Evolutionary conservation across 2,113 vertebrate genomes (phyloP), one percentile per base, ranked within the genome.

Genomic region (Psilopsiagon aymara): DNA sequence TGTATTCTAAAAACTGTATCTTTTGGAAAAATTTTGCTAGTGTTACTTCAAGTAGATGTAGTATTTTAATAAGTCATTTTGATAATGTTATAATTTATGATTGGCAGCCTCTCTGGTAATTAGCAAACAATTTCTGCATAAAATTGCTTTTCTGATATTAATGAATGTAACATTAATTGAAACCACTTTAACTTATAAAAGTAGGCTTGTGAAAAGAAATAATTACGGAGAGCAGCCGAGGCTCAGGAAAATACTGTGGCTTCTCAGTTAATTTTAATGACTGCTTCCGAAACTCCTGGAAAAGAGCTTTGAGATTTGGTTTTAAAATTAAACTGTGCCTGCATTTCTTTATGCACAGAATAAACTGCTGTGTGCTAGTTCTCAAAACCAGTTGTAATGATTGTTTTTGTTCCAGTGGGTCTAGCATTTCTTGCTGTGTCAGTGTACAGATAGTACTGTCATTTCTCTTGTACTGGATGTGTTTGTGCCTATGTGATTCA

Each of bases 261-360:
- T 94, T 96, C 59, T 90, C 75, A 94, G 57, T 86, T 87, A 74
- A 91, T 79, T 94, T 74, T 74, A 94, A 84, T 90, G 29, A 88
- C 27, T 92, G 59, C 21, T 95, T 78, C 51, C 86, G 20, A 87
- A 93, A 62, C 49, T 92, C 29, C 17, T 95, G 60, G 74, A 83
- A 78, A 75, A 62, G 44, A 91, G 27, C 49, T 78, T 74, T 59
- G 63, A 69, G 21, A 75, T 52, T 53, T 55, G 17, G 37, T 90
- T 80, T 86, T 53, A 67, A 47, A 82, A 82, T 53, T 33, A 63
- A 91, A 67, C 31, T 41, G 9, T 86, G 21, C 24, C 55, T 86
- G 24, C 5, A 13, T 68, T 90, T 96, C 27, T 82, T 8, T 76
- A 29, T 60, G 43, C 11, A 44, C 27, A 70, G n/a, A 85, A 69